Conservation (phyloP, 2,888 invertebrate genomes). For the Calameuta filiformis region DNA sequence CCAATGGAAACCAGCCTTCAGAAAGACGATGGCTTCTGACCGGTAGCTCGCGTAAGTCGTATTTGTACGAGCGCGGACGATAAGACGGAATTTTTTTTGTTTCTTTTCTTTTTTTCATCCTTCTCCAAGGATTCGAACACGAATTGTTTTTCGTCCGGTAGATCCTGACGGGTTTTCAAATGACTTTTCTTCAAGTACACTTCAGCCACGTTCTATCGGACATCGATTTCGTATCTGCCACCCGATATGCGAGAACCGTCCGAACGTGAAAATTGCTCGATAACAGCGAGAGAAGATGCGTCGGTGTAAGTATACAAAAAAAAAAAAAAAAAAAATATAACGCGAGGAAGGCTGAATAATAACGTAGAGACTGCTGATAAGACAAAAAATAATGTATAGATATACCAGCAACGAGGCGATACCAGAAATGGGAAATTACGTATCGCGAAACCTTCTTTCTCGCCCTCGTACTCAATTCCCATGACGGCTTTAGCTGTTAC, state of each 20-base stretch:
- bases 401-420: neutral
- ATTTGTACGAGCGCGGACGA: neutral
- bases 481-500: neutral
- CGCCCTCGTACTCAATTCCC: neutral
- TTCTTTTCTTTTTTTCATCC: neutral
- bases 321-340: neutral
- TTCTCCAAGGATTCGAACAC: neutral
- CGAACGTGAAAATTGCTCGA: neutral
- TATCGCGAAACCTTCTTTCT: neutral
- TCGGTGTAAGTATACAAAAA: too few species aligned
- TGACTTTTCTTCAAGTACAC: neutral
- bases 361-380: neutral
- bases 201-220: neutral
- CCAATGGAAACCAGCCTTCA: neutral
- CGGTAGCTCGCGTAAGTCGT: neutral
- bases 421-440: neutral
- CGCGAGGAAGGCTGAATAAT: neutral
- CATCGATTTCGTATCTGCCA: neutral
- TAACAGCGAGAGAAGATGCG: neutral
- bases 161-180: neutral
- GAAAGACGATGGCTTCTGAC: neutral
- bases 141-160: neutral
- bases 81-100: neutral
- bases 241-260: neutral
- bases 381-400: neutral